Evolutionary conservation across 53 echinoderm and acorn worm species (phyloP), one percentile per base, ranked within the genome.

Genomic region (Luidia sarsii): DNA sequence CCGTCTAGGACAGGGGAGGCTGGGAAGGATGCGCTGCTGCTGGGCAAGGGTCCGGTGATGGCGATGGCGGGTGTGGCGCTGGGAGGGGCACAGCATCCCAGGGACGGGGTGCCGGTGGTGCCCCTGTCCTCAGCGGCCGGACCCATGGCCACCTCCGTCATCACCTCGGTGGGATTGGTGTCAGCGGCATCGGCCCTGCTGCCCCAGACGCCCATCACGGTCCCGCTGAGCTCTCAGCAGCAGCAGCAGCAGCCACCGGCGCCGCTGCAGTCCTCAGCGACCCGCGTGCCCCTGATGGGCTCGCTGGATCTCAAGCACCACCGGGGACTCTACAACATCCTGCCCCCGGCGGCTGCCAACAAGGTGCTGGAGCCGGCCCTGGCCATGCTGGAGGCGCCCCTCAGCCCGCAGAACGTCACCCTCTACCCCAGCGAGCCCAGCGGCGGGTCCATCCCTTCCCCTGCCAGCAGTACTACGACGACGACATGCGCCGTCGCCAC

Each of bases 341-440:
- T 92, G 66, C 50, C 89, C 7, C 59, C 86, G 11, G 60, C 82
- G 38, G 86, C 81, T 31, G 89, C 86, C 39, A 92, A 45, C 50
- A 77, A 77, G 16, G 61, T 59, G 3, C 89, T 85, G 89, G 85
- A 89, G 60, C 67, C 75, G 28, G 83, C 70, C 22, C 10, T 82
- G 30, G 81, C 83, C 46, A 39, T 84, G 11, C 43, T 84, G 13
- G 95, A 91, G 41, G 89, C 89, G 5, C 99, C 94, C 11, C 86
- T 89, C 4, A 99, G 99, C 46, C 99, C 99, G 20, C 91, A 91
- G 68, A 94, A 99, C 56, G 94, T 99, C 29, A 91, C 94, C 6
- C 71, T 99, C 10, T 99, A 99, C 28, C 99, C 99, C 1, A 86
- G 86, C 31, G 71, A 72, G 32, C 85, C 81, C 9, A 65, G 46